Evolutionary conservation across 2,113 vertebrate genomes (phyloP).

Genomic region (Bambusicola thoracicus): DNA sequence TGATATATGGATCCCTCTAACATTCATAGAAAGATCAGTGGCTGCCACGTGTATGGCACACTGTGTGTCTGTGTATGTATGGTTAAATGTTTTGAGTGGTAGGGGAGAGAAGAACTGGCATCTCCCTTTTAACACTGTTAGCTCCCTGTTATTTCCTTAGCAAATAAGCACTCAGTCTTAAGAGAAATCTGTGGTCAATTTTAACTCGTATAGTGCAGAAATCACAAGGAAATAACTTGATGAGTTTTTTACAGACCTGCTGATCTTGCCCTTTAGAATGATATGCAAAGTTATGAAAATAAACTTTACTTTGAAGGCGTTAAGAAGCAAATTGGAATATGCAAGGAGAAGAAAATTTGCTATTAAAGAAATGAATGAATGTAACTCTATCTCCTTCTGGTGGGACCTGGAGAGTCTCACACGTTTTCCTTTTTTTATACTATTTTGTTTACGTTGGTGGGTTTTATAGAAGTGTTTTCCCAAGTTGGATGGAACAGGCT

Average conservation of each 20-base stretch:
- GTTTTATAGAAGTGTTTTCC: neutral
- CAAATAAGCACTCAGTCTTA: neutral
- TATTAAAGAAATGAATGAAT: neutral
- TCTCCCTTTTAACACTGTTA: neutral
- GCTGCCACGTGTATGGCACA: neutral
- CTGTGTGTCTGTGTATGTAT: neutral
- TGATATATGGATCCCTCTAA: neutral
- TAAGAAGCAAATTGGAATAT: neutral
- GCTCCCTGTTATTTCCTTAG: neutral
- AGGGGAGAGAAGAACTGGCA: neutral
- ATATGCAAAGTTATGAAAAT: neutral
- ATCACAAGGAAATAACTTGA: neutral
- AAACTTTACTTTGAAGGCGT: neutral
- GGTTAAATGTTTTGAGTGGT: neutral
- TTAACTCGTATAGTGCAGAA: neutral
- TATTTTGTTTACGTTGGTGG: neutral
- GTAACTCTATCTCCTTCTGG: neutral
- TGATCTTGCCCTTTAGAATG: neutral
- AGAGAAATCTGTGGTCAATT: neutral
- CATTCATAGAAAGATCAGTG: neutral
- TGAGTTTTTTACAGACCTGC: neutral
- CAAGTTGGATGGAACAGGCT: neutral
- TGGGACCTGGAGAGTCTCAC: neutral
- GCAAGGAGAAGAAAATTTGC: neutral
- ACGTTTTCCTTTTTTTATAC: neutral